Evolutionary conservation across 35 echinoderm and acorn worm genomes (phyloP).

Genomic region (Heliocidaris erythrogramma): DNA sequence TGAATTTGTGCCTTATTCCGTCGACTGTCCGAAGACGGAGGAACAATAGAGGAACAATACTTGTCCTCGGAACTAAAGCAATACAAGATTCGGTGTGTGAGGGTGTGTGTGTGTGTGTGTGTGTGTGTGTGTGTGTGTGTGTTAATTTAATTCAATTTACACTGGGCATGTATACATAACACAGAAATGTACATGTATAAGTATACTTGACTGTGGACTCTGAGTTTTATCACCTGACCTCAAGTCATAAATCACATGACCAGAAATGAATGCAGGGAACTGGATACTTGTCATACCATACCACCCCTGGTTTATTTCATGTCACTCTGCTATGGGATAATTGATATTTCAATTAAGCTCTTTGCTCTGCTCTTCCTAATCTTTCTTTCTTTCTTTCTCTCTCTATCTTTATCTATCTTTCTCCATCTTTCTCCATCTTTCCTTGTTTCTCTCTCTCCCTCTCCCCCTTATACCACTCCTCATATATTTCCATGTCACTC

Average conservation of each 20-base stretch:
- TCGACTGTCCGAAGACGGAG: no score
- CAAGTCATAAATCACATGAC: slow-evolving; percentile 13
- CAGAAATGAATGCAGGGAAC: not conserved
- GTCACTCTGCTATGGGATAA: slow-evolving; percentile 4
- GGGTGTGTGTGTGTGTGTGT: no score
- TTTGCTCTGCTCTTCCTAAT: not conserved
- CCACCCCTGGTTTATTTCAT: slow-evolving; percentile 1
- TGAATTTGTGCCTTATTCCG: no score
- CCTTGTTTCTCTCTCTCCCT: not conserved
- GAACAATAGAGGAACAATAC: no score
- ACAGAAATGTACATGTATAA: not conserved
- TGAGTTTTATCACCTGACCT: slow-evolving; percentile 29
- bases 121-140: no score
- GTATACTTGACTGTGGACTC: not conserved
- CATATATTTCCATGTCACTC: not conserved
- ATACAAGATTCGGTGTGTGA: no score
- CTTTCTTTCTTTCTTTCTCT: not conserved
- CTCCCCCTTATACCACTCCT: not conserved
- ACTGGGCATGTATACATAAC: no score
- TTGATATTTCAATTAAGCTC: slow-evolving; percentile 32
- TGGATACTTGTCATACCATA: slow-evolving; percentile 18
- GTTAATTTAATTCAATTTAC: no score
- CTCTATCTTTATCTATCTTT: not conserved
- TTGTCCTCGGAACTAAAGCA: no score
- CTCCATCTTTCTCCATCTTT: not conserved